Evolutionary conservation across 2,888 invertebrate genomes (phyloP).

Genomic region (Metalampra italica): DNA sequence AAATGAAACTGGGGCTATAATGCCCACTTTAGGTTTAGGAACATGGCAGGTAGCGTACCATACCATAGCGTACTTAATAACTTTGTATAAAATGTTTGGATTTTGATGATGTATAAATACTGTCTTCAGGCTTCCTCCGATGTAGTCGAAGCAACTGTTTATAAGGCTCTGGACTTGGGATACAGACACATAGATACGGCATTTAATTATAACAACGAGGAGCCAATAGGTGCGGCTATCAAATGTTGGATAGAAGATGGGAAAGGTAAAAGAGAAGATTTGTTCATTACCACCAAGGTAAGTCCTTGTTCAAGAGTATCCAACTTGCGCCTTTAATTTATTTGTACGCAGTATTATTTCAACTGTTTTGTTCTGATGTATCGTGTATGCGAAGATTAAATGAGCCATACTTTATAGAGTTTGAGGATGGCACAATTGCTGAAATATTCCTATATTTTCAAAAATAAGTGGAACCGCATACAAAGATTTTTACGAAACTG

Average conservation of each 20-base stretch:
- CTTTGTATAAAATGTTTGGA: not conserved
- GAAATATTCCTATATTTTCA: too few relatives aligned
- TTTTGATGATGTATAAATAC: not conserved
- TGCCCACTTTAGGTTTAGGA: constrained; percentile 85
- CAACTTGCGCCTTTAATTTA: too few relatives aligned
- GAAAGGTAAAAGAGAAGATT: constrained; percentile 81
- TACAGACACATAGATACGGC: constrained; percentile 90
- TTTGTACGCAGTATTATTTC: too few relatives aligned
- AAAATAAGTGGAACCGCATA: too few relatives aligned
- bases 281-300: constrained; percentile 91
- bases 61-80: not conserved
- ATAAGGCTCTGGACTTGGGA: constrained; percentile 82
- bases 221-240: constrained; percentile 83
- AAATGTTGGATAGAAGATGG: constrained; percentile 82
- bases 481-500: too few relatives aligned
- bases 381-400: too few relatives aligned
- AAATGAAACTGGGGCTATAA: constrained; percentile 70
- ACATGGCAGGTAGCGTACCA: constrained; percentile 81
- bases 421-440: too few relatives aligned
- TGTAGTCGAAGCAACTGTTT: constrained; percentile 81
- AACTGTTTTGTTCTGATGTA: too few relatives aligned
- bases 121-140: constrained; percentile 77
- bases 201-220: constrained; percentile 88
- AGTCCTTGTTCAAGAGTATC: not conserved
- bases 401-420: too few relatives aligned